Evolutionary conservation across 2,113 vertebrate species (phyloP), one percentile per base, ranked within the genome.

Genomic region (Takifugu flavidus): DNA sequence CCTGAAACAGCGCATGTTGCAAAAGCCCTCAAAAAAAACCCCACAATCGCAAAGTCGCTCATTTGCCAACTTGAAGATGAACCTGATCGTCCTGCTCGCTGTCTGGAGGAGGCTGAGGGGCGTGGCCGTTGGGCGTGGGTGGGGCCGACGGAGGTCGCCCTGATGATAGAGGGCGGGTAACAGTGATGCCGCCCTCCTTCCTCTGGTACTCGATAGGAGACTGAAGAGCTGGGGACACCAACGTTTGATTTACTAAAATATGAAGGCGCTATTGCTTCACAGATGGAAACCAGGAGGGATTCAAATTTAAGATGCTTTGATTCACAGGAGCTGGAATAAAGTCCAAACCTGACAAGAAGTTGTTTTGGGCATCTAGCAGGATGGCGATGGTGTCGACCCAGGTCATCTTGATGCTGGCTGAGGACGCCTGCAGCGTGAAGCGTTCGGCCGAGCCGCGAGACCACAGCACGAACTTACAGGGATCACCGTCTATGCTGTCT

Each of bases 181-280:
- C 87, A 0, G 2, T 90, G 81, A 84, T 82, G 85, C 79, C 85
- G 0, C 83, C 90, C 67, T 96, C 95, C 69, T 95, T 98, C 84
- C 93, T 94, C 58, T 98, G 95, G 80, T 97, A 98, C 80, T 98
- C 95, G 31, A 96, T 98, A 52, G 97, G 97, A 1, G 96, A 98
- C 90, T 98, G 95, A 0, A 99, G 92, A 4, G 96, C 97, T 99
- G 86, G 2, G 45, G 15, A 50, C 8, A 46, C 52, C 6, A 11
- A 62, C 7, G 34, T 39, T 39, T 39, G 34, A 1, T 34, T 34
- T 6, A 7, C 20, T 20, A 20, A 20, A 20, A 20, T 20, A 20
- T 20, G 20, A 20, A 20, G 20, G 20, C 20, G 20, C 20, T 20
- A 20, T 20, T 20, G 20, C 20, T 20, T 20, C 20, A 20, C 20